Evolutionary conservation across 2,113 vertebrate species (phyloP), one percentile per base, ranked within the genome.

Genomic region (Noctilio leporinus): DNA sequence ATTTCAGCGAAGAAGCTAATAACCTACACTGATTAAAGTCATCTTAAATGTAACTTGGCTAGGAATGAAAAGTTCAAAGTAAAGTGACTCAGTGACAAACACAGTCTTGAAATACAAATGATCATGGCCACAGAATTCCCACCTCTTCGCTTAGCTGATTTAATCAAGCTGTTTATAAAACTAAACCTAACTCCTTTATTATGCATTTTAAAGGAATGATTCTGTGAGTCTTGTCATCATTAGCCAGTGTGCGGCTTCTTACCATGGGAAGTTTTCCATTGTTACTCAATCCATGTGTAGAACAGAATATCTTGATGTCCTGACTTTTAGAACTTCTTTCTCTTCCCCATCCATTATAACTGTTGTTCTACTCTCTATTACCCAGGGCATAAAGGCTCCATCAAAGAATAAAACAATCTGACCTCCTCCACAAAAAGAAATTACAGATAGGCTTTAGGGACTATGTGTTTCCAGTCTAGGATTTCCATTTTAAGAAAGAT

Each of bases 71-170:
- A 95, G 40, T 65, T 92, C 49, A 92, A 96, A 72, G 24, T 22
- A 51, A 80, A 96, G 45, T 83, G 64, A 95, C 40, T 43, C 78
- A 28, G 22, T 69, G 49, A 75, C 15, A 84, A 90, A 15, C 10
- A n/a, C 64, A 26, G 40, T 76, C 80, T 93, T 55, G 43, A 96
- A 95, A 89, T 95, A 92, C 30, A 95, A 95, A 64, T 6, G 38
- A 78, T 38, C 20, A 26, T 20, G 76, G n/a, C 38, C 26, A 59
- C 64, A 86, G 30, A 80, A 75, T 86, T 40, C 57, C 43, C 47
- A 92, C 4, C 22, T 70, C 55, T 69, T 33, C 83, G n/a, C 38
- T 90, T 87, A 77, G 84, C 0, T 55, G 51, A 92, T 51, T 93
- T 84, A 89, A 93, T 78, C 17, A 72, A 89, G 45, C 11, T 93